Percentiles rank a stretch among this genome's conserved stretches.
phyloP scores from a whole-genome alignment of 2,888 invertebrate genomes.

The Zonitis immaculata region DNA sequence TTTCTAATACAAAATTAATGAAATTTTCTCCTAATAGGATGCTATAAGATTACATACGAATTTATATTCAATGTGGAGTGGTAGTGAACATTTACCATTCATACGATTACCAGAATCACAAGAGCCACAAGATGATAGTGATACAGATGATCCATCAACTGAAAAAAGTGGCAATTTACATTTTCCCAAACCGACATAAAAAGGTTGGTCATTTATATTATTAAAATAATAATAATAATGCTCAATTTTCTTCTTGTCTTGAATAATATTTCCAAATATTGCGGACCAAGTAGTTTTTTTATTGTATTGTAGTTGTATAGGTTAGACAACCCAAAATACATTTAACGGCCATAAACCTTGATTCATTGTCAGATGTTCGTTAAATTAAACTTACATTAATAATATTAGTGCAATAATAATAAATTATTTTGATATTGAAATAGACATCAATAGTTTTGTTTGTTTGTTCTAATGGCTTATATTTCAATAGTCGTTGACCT shows the following conservation, averaged over 20 bases:
- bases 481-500: neutral
- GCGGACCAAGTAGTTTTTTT: neutral
- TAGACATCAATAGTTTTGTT: too few species aligned
- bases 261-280: neutral
- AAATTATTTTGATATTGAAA: too few species aligned
- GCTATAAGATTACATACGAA: slow-evolving; percentile 46
- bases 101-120: slow-evolving; percentile 49
- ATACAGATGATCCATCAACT: slow-evolving; percentile 46
- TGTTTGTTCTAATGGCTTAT: too few species aligned
- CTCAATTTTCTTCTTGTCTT: neutral
- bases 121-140: slow-evolving; percentile 49
- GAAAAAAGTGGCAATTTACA: slow-evolving; percentile 38
- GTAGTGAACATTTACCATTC: slow-evolving; percentile 49
- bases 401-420: too few species aligned
- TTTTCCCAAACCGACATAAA: slow-evolving; percentile 46
- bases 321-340: too few species aligned
- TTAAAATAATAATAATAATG: neutral
- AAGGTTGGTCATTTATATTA: slow-evolving; percentile 8
- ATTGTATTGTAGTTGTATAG: too few species aligned
- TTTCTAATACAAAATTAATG: too few species aligned
- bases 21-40: too few species aligned
- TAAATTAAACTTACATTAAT: too few species aligned
- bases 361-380: too few species aligned
- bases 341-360: too few species aligned
- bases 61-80: slow-evolving; percentile 51